Base-by-base conservation (phyloP, 92 coral and sea anemone genomes). In the Anthopleura xanthogrammica region DNA sequence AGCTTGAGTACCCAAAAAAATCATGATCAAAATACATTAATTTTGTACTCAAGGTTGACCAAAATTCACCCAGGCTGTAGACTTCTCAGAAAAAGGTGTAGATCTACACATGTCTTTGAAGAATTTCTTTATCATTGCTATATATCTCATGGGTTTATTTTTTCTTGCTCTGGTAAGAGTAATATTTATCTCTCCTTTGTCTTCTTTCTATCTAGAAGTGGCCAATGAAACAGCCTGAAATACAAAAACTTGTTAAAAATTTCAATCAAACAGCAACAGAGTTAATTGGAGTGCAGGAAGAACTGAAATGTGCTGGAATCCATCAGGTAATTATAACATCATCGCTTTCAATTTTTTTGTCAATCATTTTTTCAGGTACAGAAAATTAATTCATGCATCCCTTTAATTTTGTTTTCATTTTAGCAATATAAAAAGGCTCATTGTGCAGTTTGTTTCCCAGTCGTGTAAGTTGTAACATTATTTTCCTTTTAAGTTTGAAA, bases 381-480 rank as follows among this genome's bases (percentile, higher is more conserved):
- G 3, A 46, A 46, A 9, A 54, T 0, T 54, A 2, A 54, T 2
- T 6, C 10, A 14, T 54, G 17, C 23, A 5, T 19, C 4, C 7
- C 3, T 62, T 62, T 6, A 19, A 4, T 72, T 36, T 22, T 12
- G 9, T 50, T 70, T 48, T 80, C 36, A 41, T 29, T 81, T 46
- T 29, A 81, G 84, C 77, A 83, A 54, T 83, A 83, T 58, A 7
- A 83, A 9, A 75, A 75, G 56, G 86, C 86, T 41, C 86, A 43
- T 1, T 83, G 86, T 74, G 79, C 86, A 54, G 72, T 83, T 9
- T 83, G 86, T 71, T 83, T 70, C 40, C 86, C 86, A 75, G 86
- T 83, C 41, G 73, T 83, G 86, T 83, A 83, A 83, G 86, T 83
- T 46, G 3, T 54, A 1, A 22, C 2, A 0, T 12, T 68, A 7